phyloP scores from a whole-genome alignment of 2,113 vertebrate genomes.

The Chascanopsetta lugubris region DNA sequence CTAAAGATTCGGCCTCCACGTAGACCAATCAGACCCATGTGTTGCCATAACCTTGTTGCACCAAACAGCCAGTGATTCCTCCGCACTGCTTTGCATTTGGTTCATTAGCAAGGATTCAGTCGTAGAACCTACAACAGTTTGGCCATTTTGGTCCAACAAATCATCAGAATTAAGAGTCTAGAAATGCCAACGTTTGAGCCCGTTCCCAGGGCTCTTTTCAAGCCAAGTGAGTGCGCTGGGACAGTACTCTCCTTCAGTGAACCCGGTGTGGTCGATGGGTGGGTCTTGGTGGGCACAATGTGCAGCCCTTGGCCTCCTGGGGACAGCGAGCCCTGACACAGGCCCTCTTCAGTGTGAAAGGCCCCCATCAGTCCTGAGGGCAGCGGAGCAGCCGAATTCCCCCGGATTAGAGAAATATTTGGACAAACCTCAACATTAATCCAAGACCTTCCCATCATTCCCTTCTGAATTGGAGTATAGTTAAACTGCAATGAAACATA shows the following conservation, averaged over 20 bases:
- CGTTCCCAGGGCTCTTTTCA: slow-evolving; percentile 48
- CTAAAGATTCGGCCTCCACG: slow-evolving; percentile 34
- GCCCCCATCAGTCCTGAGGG: slow-evolving; percentile 49
- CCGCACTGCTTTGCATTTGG: slow-evolving; percentile 23
- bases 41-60: slow-evolving; percentile 37
- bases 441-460: slow-evolving; percentile 50
- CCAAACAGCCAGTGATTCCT: slow-evolving; percentile 47
- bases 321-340: slow-evolving; percentile 64
- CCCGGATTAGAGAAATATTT: slow-evolving; percentile 76
- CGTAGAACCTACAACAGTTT: slow-evolving; percentile 56
- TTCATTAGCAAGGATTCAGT: slow-evolving; percentile 61
- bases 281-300: slow-evolving; percentile 50
- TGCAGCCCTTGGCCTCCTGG: slow-evolving; percentile 59
- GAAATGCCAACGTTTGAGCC: slow-evolving; percentile 67
- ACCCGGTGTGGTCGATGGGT: slow-evolving; percentile 44
- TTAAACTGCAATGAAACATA: slow-evolving; percentile 30
- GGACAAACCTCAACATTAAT: slow-evolving; percentile 70
- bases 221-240: slow-evolving; percentile 54
- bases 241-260: slow-evolving; percentile 73
- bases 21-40: slow-evolving; percentile 30
- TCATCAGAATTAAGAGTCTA: slow-evolving; percentile 66
- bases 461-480: slow-evolving; percentile 40
- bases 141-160: slow-evolving; percentile 69
- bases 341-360: slow-evolving; percentile 67
- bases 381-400: slow-evolving; percentile 57